Evolutionary conservation across 1,140 invertebrate species (phyloP).

Genomic region (Hylaeus anthracinus): DNA sequence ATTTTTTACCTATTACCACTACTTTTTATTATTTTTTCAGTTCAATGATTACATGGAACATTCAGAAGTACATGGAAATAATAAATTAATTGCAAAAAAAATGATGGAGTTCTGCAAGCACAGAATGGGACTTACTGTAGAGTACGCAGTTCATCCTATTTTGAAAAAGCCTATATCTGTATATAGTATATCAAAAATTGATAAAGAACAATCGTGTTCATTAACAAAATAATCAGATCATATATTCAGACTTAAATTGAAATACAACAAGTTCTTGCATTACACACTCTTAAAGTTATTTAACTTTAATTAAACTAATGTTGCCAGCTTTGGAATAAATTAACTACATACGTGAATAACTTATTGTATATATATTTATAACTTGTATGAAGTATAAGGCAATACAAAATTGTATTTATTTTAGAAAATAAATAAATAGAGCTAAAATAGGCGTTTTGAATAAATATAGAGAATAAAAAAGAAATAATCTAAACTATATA

Average conservation of each 20-base stretch:
- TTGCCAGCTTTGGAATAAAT: too few species aligned
- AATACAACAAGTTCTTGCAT: background rate
- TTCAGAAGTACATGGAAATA: constrained; percentile 88
- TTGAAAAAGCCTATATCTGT: constrained; percentile 71
- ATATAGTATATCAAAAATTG: constrained; percentile 59
- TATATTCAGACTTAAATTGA: background rate
- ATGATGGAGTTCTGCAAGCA: constrained; percentile 85
- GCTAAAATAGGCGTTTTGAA: too few species aligned
- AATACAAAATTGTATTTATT: too few species aligned
- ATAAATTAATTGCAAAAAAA: constrained; percentile 85
- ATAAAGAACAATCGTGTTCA: constrained; percentile 11
- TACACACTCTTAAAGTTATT: too few species aligned
- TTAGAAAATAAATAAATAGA: too few species aligned
- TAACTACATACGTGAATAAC: too few species aligned
- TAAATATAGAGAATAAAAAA: too few species aligned
- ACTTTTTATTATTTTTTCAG: constrained; percentile 75
- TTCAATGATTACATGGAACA: constrained; percentile 87
- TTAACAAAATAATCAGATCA: constrained; percentile 14
- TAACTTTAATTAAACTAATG: too few species aligned
- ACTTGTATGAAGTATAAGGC: too few species aligned
- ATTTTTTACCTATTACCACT: constrained; percentile 11
- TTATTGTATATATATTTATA: background rate
- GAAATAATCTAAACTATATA: too few species aligned
- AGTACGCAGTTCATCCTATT: constrained; percentile 68
- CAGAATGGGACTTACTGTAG: constrained; percentile 81